phyloP scores from a whole-genome alignment of 2,888 invertebrate species.

The Cephonodes hylas region DNA sequence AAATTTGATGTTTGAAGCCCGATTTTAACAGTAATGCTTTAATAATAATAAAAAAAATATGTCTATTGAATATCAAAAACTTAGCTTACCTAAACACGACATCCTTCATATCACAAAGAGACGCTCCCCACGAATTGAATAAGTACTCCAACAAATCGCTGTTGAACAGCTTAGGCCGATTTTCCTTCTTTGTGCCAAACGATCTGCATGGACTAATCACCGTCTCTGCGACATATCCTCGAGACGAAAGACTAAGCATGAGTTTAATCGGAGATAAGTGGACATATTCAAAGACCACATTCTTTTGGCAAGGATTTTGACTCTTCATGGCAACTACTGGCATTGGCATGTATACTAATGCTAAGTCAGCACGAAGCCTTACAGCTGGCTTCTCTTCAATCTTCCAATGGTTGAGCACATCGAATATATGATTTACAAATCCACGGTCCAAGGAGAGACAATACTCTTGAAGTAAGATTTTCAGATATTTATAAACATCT shows the following conservation, averaged over 20 bases:
- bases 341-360: constrained; percentile 81
- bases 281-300: constrained; percentile 78
- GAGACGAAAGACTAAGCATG: constrained; percentile 81
- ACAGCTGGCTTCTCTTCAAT: constrained; percentile 81
- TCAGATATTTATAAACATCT: constrained; percentile 83
- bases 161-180: constrained; percentile 75
- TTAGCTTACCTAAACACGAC: constrained; percentile 80
- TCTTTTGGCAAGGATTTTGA: constrained; percentile 57
- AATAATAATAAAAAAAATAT: constrained; percentile 2
- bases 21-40: neutral
- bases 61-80: no score
- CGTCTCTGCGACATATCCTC: constrained; percentile 63
- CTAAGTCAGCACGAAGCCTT: constrained; percentile 78
- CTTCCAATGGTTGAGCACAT: constrained; percentile 83
- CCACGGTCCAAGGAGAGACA: constrained; percentile 86
- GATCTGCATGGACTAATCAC: constrained; percentile 51
- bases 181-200: constrained; percentile 65
- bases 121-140: constrained; percentile 83
- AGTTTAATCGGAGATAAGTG: constrained; percentile 82
- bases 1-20: neutral
- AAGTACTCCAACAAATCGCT: constrained; percentile 83
- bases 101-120: constrained; percentile 84
- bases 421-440: constrained; percentile 82
- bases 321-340: constrained; percentile 70
- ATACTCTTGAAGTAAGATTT: constrained; percentile 84